Percentiles rank a stretch among this genome's conserved stretches.
These are phyloP conservation scores for Lutraria lutraria DNA, from an alignment of 2,888 invertebrate species.

Conservation along the genomic window DNA sequence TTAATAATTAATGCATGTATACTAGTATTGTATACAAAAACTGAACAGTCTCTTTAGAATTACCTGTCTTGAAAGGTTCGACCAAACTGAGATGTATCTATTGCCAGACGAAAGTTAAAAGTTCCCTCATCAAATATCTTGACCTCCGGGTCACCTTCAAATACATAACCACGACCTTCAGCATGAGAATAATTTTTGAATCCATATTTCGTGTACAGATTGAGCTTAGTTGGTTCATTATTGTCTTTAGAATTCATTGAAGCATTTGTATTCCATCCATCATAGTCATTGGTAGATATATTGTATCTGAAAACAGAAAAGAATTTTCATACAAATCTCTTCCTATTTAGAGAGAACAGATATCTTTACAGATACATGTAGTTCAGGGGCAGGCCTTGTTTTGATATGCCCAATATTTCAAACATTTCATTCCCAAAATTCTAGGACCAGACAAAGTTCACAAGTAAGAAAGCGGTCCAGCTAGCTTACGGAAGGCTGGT, in stretches of 20 bases:
- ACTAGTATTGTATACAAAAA: not conserved
- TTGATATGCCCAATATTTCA: too few species aligned
- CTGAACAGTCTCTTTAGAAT: not conserved
- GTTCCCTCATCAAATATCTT: conserved; percentile 82
- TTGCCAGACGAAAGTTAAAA: conserved; percentile 83
- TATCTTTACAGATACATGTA: too few species aligned
- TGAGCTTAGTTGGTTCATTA: conserved; percentile 72
- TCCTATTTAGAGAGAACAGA: too few species aligned
- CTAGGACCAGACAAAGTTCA: too few species aligned
- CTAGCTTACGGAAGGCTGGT: too few species aligned
- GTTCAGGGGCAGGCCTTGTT: too few species aligned
- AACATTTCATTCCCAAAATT: too few species aligned
- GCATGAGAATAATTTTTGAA: conserved; percentile 76
- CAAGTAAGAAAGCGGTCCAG: too few species aligned
- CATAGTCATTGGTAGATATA: conserved; percentile 86
- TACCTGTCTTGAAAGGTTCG: conserved; percentile 86
- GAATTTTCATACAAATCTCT: not conserved
- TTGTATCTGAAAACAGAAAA: conserved; percentile 82
- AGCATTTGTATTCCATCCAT: conserved; percentile 82
- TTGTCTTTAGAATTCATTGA: conserved; percentile 68
- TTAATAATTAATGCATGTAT: too few species aligned
- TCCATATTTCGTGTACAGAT: conserved; percentile 77
- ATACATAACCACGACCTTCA: conserved; percentile 81
- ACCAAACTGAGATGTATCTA: conserved; percentile 86
- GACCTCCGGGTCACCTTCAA: conserved; percentile 84